Conservation (phyloP, 2,113 vertebrate species). For the Stictonetta naevosa region DNA sequence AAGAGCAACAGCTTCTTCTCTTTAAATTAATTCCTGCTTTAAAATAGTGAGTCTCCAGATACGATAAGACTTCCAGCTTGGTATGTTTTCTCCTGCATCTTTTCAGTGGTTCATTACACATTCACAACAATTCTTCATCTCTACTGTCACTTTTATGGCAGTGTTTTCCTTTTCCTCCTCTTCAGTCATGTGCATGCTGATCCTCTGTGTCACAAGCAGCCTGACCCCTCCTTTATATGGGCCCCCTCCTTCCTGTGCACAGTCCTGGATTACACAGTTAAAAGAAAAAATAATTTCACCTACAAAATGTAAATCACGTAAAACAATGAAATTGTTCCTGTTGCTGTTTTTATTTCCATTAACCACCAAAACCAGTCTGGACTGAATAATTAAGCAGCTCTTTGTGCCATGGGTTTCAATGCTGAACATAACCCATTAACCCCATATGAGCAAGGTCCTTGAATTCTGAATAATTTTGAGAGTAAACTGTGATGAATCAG, state of each 20-base stretch:
- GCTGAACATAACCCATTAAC: not conserved
- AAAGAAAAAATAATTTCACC: not conserved
- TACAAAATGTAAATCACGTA: not conserved
- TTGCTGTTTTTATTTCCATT: slow-evolving; percentile 25
- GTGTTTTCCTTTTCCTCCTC: slow-evolving; percentile 20
- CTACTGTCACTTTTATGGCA: slow-evolving; percentile 50
- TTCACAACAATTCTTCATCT: slow-evolving; percentile 34
- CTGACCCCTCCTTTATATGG: not conserved
- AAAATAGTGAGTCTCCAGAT: not conserved
- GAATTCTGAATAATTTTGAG: slow-evolving; percentile 26
- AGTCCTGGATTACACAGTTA: not conserved
- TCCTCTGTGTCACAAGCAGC: slow-evolving; percentile 29
- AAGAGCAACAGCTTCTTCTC: not conserved
- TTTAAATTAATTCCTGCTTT: slow-evolving; percentile 9
- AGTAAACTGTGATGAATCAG: slow-evolving; percentile 31
- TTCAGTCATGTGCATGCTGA: slow-evolving; percentile 12
- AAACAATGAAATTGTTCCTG: not conserved
- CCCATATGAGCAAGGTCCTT: not conserved
- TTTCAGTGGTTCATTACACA: slow-evolving; percentile 19
- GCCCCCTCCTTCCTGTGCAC: not conserved
- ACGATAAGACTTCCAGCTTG: not conserved
- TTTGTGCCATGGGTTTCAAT: slow-evolving; percentile 21
- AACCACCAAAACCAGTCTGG: not conserved
- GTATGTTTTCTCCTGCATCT: slow-evolving; percentile 21
- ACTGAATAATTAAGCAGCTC: slow-evolving; percentile 47